Evolutionary conservation across 2,113 vertebrate genomes (phyloP).

Genomic region (Macaca nemestrina): DNA sequence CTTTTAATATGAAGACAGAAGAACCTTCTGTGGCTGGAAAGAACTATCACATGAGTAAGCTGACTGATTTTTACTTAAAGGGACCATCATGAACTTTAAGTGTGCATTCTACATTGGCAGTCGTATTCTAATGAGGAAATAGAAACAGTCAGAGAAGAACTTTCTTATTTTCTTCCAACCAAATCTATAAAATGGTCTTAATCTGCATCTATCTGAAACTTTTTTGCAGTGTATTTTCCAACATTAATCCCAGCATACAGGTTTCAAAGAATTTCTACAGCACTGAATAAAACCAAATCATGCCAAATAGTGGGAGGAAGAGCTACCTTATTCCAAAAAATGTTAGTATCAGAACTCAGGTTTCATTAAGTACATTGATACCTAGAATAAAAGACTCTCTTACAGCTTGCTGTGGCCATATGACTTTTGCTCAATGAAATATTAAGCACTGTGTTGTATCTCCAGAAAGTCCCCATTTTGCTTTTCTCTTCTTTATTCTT

Average conservation of each 20-base stretch:
- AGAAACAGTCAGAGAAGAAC: background rate
- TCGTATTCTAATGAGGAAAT: background rate
- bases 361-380: background rate
- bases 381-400: background rate
- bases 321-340: background rate
- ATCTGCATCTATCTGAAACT: background rate
- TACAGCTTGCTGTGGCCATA: background rate
- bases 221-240: background rate
- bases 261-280: background rate
- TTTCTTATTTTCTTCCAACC: background rate
- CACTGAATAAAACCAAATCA: background rate
- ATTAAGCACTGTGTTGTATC: too few species aligned
- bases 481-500: background rate
- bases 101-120: background rate
- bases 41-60: background rate
- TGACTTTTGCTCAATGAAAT: background rate
- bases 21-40: background rate
- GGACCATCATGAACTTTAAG: background rate
- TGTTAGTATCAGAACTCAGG: background rate
- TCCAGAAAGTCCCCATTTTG: background rate
- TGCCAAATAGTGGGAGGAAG: background rate
- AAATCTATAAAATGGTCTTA: background rate
- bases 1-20: background rate
- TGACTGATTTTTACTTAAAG: background rate
- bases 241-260: background rate